Evolutionary conservation across 2,888 invertebrate species (phyloP).

Genomic region (Arrhopalites spinosus): DNA sequence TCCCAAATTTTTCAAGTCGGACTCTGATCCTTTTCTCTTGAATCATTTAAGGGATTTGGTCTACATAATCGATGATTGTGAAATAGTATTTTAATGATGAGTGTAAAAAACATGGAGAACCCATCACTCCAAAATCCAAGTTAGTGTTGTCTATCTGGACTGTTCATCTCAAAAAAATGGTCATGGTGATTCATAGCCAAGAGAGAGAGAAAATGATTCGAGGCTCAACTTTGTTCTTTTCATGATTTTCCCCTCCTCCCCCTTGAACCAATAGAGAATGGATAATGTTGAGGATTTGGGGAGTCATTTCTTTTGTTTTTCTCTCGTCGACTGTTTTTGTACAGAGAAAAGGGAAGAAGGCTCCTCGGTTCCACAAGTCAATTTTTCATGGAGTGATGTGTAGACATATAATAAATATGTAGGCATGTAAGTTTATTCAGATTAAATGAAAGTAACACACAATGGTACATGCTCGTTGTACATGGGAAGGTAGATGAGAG

Average conservation of each 20-base stretch:
- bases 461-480: background rate
- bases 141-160: background rate
- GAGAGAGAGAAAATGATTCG: too few relatives aligned
- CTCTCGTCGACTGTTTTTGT: background rate
- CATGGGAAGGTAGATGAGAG: background rate
- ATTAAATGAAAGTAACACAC: slow-evolving; percentile 5
- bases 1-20: too few relatives aligned
- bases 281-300: too few relatives aligned
- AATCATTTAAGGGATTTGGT: too few relatives aligned
- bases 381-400: slow-evolving; percentile 36
- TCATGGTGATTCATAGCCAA: background rate
- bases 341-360: background rate
- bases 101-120: too few relatives aligned
- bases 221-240: too few relatives aligned
- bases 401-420: slow-evolving; percentile 3
- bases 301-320: slow-evolving; percentile 30
- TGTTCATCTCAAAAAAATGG: background rate
- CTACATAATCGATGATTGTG: too few relatives aligned
- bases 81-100: too few relatives aligned
- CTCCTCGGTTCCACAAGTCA: slow-evolving; percentile 27
- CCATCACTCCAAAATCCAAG: too few relatives aligned
- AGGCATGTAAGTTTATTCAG: background rate
- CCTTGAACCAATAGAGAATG: background rate
- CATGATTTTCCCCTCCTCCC: background rate
- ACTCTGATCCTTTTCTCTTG: too few relatives aligned